Evolutionary conservation across 1,140 invertebrate genomes (phyloP), one percentile per base, ranked within the genome.

Genomic region (Catajapyx aquilonaris): DNA sequence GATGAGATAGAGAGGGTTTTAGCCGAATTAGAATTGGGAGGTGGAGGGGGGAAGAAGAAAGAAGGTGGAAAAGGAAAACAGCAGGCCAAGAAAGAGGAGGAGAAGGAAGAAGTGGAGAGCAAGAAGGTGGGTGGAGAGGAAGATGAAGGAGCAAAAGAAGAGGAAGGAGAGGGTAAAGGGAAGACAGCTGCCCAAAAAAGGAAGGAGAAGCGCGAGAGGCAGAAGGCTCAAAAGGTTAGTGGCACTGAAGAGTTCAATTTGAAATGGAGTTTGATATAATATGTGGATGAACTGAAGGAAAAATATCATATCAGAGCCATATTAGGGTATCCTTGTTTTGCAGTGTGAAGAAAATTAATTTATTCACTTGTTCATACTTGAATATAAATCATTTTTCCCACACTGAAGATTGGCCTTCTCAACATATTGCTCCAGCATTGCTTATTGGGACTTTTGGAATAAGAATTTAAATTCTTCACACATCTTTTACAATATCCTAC

Each of bases 151-250:
- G n/a, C n/a, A n/a, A n/a, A 67, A 32, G 64, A 61, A 41, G 68
- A 69, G 22, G 68, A 64, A 39, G 57, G 52, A 40, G 65, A 61
- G 38, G 47, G 59, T 20, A 76, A 74, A 9, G 68, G 84, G 16
- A 85, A 84, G 59, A 72, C 76, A 17, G 76, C 80, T 15, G 78
- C 80, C 11, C 44, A 51, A 38, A 84, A 84, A 53, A 83, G 81
- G 45, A 83, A 81, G 50, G 79, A 84, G 46, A 85, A 85, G 45
- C 83, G 83, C 51, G 79, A 85, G 56, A 65, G 76, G 22, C 75
- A 84, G 48, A 85, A 80, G 46, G 62, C 66, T 35, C 81, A 85
- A 51, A 50, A 76, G 51, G 47, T 63, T 41, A 66, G 70, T 32
- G 60, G 62, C 25, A 75, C 71, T 42, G 73, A 73, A 46, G 44